These are phyloP conservation scores for Globia sparganii DNA, from an alignment of 2,888 invertebrate species.

Conservation along the genomic window DNA sequence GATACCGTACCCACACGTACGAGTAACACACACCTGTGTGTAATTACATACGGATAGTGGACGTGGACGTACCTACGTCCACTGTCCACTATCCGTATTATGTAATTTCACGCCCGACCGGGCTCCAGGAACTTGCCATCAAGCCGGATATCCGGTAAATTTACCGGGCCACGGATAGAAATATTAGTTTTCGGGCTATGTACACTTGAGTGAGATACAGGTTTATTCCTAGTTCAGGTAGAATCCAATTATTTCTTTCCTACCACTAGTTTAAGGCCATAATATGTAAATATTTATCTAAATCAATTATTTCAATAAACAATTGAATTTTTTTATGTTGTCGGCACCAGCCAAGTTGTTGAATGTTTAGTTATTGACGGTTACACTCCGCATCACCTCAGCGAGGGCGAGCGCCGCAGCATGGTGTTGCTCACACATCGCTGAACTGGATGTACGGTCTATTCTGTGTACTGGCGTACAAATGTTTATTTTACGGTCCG, in stretches of 20 bases:
- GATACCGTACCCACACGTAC: background rate
- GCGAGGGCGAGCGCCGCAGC: background rate
- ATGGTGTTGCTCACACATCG: background rate
- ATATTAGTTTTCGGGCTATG: slow-evolving; percentile 41
- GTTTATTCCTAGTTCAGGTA: too few species aligned
- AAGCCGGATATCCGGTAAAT: slow-evolving; percentile 48
- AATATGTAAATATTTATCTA: too few species aligned
- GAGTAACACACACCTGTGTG: too few species aligned
- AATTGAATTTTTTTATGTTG: too few species aligned
- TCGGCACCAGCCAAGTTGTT: slow-evolving; percentile 28
- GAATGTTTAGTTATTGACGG: slow-evolving; percentile 39
- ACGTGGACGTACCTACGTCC: too few species aligned
- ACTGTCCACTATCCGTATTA: slow-evolving; percentile 15
- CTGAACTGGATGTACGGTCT: background rate
- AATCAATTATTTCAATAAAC: too few species aligned
- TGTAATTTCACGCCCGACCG: slow-evolving; percentile 38
- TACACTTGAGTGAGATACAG: too few species aligned
- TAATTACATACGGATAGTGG: too few species aligned
- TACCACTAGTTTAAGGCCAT: too few species aligned
- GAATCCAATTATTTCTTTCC: too few species aligned
- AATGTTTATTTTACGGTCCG: slow-evolving; percentile 8
- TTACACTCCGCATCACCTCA: background rate
- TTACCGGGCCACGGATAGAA: slow-evolving; percentile 11
- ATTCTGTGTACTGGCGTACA: background rate
- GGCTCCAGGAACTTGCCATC: slow-evolving; percentile 24